Percentiles rank a stretch among this genome's conserved stretches.
Conservation (phyloP, 2,797 vertebrate species). For the Rhodeus uyekii region DNA sequence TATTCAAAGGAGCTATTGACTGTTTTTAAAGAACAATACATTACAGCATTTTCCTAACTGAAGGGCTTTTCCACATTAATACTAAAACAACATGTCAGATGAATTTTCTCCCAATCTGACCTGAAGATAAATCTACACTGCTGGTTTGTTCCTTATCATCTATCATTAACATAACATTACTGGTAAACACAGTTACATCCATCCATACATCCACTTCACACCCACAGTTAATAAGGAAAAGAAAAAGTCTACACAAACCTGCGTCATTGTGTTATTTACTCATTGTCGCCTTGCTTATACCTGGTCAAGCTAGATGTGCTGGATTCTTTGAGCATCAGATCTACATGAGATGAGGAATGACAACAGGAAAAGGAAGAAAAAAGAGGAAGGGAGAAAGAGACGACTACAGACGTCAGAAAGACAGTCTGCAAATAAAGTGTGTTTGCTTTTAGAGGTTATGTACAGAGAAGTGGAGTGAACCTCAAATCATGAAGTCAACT, state of each 20-base stretch:
- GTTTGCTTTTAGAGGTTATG: neutral
- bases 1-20: conserved; percentile 17
- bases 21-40: neutral
- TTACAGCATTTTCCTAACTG: neutral
- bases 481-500: neutral
- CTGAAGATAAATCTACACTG: neutral
- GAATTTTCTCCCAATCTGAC: neutral
- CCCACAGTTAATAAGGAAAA: neutral
- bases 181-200: neutral
- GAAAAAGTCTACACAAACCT: neutral
- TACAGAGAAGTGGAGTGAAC: neutral
- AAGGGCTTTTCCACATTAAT: conserved; percentile 7
- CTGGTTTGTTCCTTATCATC: neutral
- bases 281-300: conserved; percentile 25
- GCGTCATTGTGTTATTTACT: conserved; percentile 31
- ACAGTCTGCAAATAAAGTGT: neutral
- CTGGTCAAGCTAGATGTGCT: conserved; percentile 55
- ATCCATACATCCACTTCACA: neutral
- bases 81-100: neutral
- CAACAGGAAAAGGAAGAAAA: conserved; percentile 7
- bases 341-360: conserved; percentile 1
- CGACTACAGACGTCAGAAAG: neutral
- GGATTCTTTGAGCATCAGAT: conserved; percentile 39
- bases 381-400: neutral
- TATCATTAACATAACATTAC: neutral